Evolutionary conservation across 2,797 vertebrate species (phyloP).

Genomic region (Malacoraja senta): DNA sequence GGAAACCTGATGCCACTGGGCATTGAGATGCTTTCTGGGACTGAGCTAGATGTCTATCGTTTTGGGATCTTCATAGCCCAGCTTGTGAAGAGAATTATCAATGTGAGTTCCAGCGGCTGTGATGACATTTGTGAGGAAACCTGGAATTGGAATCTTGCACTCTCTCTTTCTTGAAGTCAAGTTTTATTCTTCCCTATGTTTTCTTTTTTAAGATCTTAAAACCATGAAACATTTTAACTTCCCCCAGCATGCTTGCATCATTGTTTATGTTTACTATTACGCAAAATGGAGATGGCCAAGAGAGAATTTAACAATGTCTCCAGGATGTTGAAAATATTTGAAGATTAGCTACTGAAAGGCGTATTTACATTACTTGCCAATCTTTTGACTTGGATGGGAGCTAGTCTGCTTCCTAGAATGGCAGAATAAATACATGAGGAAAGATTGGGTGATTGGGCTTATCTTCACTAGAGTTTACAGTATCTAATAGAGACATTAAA

Average conservation of each 20-base stretch:
- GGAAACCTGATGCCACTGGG: constrained; percentile 58
- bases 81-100: constrained; percentile 56
- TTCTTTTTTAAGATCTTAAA: constrained; percentile 12
- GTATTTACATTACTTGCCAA: not conserved
- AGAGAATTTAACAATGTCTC: not conserved
- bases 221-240: not conserved
- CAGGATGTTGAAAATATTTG: not conserved
- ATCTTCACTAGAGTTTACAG: no score
- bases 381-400: not conserved
- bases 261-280: not conserved
- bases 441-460: no score
- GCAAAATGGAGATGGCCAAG: not conserved
- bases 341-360: not conserved
- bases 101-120: constrained; percentile 44
- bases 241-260: not conserved
- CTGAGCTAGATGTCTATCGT: constrained; percentile 71
- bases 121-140: not conserved
- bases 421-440: no score
- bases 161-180: not conserved
- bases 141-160: not conserved
- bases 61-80: constrained; percentile 68
- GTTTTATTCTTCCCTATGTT: not conserved
- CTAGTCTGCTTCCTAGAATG: no score
- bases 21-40: constrained; percentile 58
- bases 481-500: no score